Percentiles rank a stretch among this genome's conserved stretches.
These are phyloP conservation scores for Conus betulinus DNA, from an alignment of 1,140 invertebrate genomes.

Conservation along the genomic window DNA sequence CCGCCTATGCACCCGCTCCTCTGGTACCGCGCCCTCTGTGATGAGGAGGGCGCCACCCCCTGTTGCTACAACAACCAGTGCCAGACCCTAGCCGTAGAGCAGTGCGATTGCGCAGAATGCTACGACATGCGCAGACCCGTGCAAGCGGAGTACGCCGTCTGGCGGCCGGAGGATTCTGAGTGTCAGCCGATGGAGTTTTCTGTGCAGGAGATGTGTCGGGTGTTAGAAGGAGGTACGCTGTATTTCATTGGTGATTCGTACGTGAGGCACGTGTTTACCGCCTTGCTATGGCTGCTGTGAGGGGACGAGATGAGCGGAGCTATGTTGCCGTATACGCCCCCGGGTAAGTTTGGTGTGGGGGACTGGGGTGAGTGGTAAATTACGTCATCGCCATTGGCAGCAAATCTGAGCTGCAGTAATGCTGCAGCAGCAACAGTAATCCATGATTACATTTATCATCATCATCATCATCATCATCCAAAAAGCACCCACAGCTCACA, in stretches of 20 bases:
- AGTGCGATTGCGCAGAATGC: conserved; percentile 41
- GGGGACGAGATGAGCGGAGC: conserved; percentile 32
- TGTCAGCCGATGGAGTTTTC: conserved; percentile 33
- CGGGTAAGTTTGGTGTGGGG: not conserved
- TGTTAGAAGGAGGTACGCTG: conserved; percentile 34
- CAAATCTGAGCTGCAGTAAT: too few relatives aligned
- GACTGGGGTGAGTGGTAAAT: too few relatives aligned
- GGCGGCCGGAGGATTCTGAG: conserved; percentile 20
- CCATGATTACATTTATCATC: too few relatives aligned
- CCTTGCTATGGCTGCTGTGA: conserved; percentile 28
- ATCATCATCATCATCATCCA: too few relatives aligned
- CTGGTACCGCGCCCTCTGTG: conserved; percentile 46
- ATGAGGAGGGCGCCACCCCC: conserved; percentile 45
- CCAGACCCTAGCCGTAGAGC: conserved; percentile 1
- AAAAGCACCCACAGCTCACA: too few relatives aligned
- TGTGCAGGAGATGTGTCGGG: not conserved
- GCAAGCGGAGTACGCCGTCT: conserved; percentile 45
- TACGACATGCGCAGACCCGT: conserved; percentile 44
- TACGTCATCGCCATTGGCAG: too few relatives aligned
- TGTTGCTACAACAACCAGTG: conserved; percentile 50
- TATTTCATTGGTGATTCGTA: conserved; percentile 45
- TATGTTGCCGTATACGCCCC: not conserved
- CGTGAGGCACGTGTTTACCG: conserved; percentile 39
- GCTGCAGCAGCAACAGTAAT: too few relatives aligned
- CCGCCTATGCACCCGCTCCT: not conserved